Base-by-base conservation (phyloP, 2,797 vertebrate species). In the Halcyon chelicuti region DNA sequence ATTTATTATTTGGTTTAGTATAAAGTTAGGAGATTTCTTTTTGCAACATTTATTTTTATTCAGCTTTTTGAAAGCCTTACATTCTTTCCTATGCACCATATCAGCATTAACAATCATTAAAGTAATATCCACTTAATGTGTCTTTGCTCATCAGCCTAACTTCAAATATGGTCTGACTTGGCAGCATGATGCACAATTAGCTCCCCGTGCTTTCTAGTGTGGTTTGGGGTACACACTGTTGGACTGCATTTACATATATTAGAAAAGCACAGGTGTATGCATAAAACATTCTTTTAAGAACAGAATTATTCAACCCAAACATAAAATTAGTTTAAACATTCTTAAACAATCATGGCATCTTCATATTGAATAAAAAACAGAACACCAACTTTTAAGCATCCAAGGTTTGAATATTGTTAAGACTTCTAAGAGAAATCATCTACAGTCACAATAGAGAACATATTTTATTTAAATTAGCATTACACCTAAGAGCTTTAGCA, bases 391-490 rank as follows among this genome's bases (percentile, higher is more conserved):
- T 83, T 23, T 58, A 93, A 84, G 12, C 51, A 55, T 35, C 29
- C 39, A 29, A 49, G 7, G 28, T 20, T 88, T 58, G n/a, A 90
- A 72, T 33, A 65, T 72, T 68, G 58, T 58, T 72, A 84, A 86
- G 70, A 70, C 54, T 78, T 83, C 37, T 25, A 22, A 57, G 12
- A 87, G 40, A 71, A 86, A 93, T 51, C 77, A 40, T 71, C 91
- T 67, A 47, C 29, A 72, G 49, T 20, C 29, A 22, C 37, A 86
- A 17, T 0, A 61, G 23, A 84, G 42, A 25, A 81, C 40, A 39
- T 86, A 55, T 93, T 91, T 95, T 83, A 88, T 85, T 94, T 86
- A 91, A 95, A 93, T 95, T 75, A 95, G 58, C 66, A 68, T 78
- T 86, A 92, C 19, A 92, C 76, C 93, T 88, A 93, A 86, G 94